Conservation (phyloP, 2,797 vertebrate species). For the Leptoclinus maculatus region DNA sequence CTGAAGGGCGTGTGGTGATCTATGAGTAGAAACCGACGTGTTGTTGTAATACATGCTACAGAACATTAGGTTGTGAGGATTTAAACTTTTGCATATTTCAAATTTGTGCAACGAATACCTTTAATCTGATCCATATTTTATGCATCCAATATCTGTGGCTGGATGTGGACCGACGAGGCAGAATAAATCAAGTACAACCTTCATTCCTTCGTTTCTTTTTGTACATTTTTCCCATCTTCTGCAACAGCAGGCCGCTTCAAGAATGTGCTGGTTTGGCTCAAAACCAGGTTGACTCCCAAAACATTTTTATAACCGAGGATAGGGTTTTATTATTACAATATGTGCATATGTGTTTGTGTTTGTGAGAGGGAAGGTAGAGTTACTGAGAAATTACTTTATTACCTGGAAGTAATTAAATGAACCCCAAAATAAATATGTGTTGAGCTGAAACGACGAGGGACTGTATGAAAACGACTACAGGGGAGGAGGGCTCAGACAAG, state of each 20-base stretch:
- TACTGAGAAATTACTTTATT: background rate
- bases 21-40: background rate
- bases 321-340: conserved; percentile 53
- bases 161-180: conserved; percentile 27
- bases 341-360: conserved; percentile 14
- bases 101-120: background rate
- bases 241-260: conserved; percentile 43
- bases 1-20: background rate
- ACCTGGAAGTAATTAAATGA: background rate
- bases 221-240: conserved; percentile 2
- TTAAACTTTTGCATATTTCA: background rate
- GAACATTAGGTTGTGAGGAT: background rate
- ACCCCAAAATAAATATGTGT: background rate
- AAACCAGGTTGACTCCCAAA: conserved; percentile 53
- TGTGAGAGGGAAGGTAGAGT: background rate
- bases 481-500: background rate
- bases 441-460: background rate
- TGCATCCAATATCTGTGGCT: background rate
- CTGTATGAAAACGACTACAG: background rate
- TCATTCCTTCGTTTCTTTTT: conserved; percentile 31
- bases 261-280: conserved; percentile 74
- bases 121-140: background rate
- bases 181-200: conserved; percentile 41
- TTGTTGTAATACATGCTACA: background rate
- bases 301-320: conserved; percentile 42